Base-by-base conservation (phyloP, 2,888 invertebrate species). In the Ormyrus nitidulus region DNA sequence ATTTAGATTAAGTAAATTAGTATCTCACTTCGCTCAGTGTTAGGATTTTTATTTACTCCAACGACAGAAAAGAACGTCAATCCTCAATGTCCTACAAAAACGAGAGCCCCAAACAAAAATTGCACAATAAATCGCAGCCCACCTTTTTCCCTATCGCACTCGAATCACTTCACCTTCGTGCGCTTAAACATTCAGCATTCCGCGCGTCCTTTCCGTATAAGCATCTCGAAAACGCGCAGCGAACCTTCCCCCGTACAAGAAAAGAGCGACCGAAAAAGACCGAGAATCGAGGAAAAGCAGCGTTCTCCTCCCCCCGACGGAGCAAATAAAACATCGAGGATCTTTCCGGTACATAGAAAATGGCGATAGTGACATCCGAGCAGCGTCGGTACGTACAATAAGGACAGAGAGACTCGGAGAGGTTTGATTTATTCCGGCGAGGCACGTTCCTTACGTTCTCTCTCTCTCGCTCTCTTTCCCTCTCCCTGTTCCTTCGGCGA, bases 361-460 rank as follows among this genome's bases (percentile, higher is more conserved):
- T 58, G 64, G 62, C 73, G 64, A 64, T 73, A 73, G 64, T 64
- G 73, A 73, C 73, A 64, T 49, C 59, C 19, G 19, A 49, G 11
- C 2, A 48, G 0, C 46, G 19, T 19, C 54, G 51, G 58, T 66
- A 9, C 54, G 46, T 51, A 59, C 65, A 64, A n/a, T 11, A 13
- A 51, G 11, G 61, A 34, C 7, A 59, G 10, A 49, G 59, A 13
- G 65, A 48, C n/a, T 19, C 19, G 11, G 19, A 19, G 51, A 61
- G 62, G 56, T 77, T 77, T 77, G 77, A 77, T 77, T 77, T 77
- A 77, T 77, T 77, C 56, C 62, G 34, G 48, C 70, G 69, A 53
- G 48, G 70, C 77, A 77, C 68, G 76, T 76, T 69, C 75, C 75
- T 75, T 62, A 69, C 76, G 58, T 19, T 58, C 34, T 6, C 62